Base-by-base conservation (phyloP, 1,140 invertebrate species). In the Drosophila biarmipes region DNA sequence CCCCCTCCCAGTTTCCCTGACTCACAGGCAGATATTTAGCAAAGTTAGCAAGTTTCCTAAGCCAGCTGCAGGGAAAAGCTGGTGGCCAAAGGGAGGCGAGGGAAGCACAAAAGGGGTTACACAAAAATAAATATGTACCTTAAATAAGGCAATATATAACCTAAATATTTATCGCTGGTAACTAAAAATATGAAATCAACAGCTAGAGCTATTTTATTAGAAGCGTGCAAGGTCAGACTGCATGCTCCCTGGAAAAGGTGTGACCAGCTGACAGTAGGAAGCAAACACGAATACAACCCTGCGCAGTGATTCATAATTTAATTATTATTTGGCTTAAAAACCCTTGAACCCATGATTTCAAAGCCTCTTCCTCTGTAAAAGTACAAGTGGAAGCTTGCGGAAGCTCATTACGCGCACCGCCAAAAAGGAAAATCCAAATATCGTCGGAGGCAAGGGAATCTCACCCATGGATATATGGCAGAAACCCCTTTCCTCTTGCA, bases 1-100 rank as follows among this genome's bases (percentile, higher is more conserved):
- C 48, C 43, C 57, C 10, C 34, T 35, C 38, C 4, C 10, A 7
- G 4, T 10, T 29, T 38, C 15, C 27, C n/a, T 11, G 17, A 15
- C 61, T 46, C 11, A 27, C 5, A 38, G 61, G 27, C 43, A 27
- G 15, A 68, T 56, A 56, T 69, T 43, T 11, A 46, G 49, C 17
- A 52, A 67, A 73, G 49, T 73, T 73, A 31, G 46, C 69, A 58
- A 79, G 57, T 74, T 64, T 67, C 10, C 54, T 43, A 45, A 34
- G 40, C 54, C 38, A 45, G 54, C 45, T 51, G n/a, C 15, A 29
- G 34, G 42, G 8, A 38, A 62, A 51, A 34, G 29, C 48, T 51
- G 15, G 15, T 34, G 19, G 48, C 48, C 11, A 51, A 19, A 34
- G 46, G 29, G 11, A 7, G 29, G 11, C 10, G 10, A 19, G 15